These are phyloP conservation scores for Catocala sponsa DNA, from an alignment of 2,888 invertebrate species.

Conservation along the genomic window DNA sequence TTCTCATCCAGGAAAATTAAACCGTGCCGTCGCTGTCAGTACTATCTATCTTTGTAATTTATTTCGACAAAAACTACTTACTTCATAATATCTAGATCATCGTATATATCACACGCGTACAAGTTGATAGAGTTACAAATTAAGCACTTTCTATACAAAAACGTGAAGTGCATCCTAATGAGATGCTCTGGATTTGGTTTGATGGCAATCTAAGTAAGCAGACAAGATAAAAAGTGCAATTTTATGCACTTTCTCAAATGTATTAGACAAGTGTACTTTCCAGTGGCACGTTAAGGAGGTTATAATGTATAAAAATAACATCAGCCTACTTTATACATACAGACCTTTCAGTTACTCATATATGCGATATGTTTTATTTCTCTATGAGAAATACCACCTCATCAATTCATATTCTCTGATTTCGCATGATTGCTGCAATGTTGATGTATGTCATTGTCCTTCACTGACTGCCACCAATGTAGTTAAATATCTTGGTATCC, in stretches of 20 bases:
- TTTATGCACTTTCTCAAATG: conserved; percentile 6
- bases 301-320: not conserved
- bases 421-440: too few relatives aligned
- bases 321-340: not conserved
- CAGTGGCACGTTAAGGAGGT: not conserved
- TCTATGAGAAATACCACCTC: too few relatives aligned
- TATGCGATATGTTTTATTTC: too few relatives aligned
- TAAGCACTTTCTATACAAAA: conserved; percentile 9
- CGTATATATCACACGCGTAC: not conserved
- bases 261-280: not conserved
- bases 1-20: too few relatives aligned
- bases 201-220: not conserved
- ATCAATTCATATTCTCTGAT: too few relatives aligned
- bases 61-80: too few relatives aligned
- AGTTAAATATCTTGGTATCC: too few relatives aligned
- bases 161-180: conserved; percentile 3
- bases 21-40: too few relatives aligned
- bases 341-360: too few relatives aligned
- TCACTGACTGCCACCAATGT: too few relatives aligned
- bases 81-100: not conserved
- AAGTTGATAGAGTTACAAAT: not conserved
- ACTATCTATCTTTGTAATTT: too few relatives aligned
- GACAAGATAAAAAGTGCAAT: conserved; percentile 7
- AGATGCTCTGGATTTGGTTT: not conserved
- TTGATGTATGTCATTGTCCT: too few relatives aligned